phyloP scores from a whole-genome alignment of 2,888 invertebrate genomes.

The Andrena bicolor region DNA sequence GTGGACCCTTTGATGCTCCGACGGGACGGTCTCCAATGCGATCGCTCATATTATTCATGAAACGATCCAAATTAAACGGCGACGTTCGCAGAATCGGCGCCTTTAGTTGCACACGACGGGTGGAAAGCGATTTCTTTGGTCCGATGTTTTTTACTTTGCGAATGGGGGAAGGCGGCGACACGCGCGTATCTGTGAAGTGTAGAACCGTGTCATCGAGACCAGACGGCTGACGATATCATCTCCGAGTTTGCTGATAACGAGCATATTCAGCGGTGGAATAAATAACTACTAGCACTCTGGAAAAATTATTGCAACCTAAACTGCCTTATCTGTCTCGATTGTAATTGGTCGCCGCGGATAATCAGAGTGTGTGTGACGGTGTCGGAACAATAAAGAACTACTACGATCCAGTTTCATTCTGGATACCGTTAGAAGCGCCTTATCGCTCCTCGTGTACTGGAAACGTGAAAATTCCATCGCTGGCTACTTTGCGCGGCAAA shows the following conservation, averaged over 20 bases:
- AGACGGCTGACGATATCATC: constrained; percentile 66
- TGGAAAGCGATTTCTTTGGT: neutral
- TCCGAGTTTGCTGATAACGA: constrained; percentile 66
- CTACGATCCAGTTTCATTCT: constrained; percentile 20
- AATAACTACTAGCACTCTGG: constrained; percentile 66
- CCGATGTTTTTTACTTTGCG: neutral
- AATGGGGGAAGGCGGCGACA: constrained; percentile 17
- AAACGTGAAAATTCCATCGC: neutral
- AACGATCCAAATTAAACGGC: constrained; percentile 5
- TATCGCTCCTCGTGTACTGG: constrained; percentile 4
- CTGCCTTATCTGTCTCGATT: constrained; percentile 45
- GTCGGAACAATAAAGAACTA: constrained; percentile 17
- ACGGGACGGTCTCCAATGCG: neutral
- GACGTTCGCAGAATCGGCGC: constrained; percentile 26
- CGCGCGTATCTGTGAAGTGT: constrained; percentile 29
- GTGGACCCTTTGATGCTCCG: constrained; percentile 47
- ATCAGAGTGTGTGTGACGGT: constrained; percentile 25
- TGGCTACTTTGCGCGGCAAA: neutral
- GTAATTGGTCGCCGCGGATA: constrained; percentile 36
- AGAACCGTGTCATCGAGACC: constrained; percentile 61
- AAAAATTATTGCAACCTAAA: constrained; percentile 57
- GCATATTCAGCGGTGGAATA: constrained; percentile 67
- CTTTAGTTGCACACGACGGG: neutral
- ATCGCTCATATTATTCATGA: constrained; percentile 6
- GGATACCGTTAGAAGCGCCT: neutral